Conservation (phyloP, 2,888 invertebrate genomes). For the Drosophila tripunctata region DNA sequence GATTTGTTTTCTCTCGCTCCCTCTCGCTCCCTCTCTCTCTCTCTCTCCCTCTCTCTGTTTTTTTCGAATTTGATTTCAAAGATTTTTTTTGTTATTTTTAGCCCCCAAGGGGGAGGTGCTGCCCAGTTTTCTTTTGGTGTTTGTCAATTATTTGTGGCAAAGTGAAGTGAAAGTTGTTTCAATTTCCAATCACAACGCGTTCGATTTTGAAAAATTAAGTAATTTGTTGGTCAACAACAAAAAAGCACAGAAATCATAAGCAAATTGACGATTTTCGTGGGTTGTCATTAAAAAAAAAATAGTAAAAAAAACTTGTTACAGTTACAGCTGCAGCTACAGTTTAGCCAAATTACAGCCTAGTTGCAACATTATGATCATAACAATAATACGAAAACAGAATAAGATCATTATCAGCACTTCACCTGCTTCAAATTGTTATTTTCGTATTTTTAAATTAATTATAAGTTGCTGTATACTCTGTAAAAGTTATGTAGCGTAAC, state of each 20-base stretch:
- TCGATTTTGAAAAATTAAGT: conserved; percentile 57
- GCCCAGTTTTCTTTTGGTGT: conserved; percentile 54
- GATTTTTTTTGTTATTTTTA: too few relatives aligned
- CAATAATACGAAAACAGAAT: conserved; percentile 9
- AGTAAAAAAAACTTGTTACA: conserved; percentile 52
- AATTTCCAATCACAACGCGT: conserved; percentile 51
- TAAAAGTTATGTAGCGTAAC: too few relatives aligned
- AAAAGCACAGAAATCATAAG: conserved; percentile 38
- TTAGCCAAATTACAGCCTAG: conserved; percentile 26
- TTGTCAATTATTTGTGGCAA: conserved; percentile 65
- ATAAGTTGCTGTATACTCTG: not conserved
- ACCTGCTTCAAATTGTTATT: conserved; percentile 28
- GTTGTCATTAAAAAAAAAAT: conserved; percentile 26
- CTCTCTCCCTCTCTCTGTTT: conserved; percentile 29
- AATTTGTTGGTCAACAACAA: conserved; percentile 49
- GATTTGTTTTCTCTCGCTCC: conserved; percentile 48
- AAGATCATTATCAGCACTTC: conserved; percentile 49
- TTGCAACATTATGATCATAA: conserved; percentile 6
- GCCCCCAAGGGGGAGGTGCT: conserved; percentile 25
- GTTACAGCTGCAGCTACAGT: conserved; percentile 26
- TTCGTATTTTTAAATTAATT: not conserved
- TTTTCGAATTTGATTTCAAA: conserved; percentile 38
- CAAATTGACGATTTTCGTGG: conserved; percentile 36
- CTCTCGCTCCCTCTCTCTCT: conserved; percentile 39
- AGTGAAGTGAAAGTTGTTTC: conserved; percentile 70